Evolutionary conservation across 2,113 vertebrate species (phyloP), one percentile per base, ranked within the genome.

Genomic region (Aleadryas rufinucha): DNA sequence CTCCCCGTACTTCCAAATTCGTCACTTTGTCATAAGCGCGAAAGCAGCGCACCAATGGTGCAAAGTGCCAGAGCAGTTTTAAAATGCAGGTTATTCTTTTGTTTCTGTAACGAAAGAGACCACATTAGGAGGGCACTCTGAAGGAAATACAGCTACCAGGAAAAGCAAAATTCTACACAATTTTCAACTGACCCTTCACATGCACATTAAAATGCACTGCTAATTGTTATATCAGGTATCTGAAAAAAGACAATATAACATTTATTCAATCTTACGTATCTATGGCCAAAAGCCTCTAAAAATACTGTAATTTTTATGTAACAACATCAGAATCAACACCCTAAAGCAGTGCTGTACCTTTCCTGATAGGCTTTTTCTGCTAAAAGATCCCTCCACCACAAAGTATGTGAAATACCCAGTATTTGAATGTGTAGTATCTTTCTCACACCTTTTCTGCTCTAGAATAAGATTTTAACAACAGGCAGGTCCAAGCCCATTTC

Each of bases 371-470:
- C 4, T 65, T 65, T 63, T 82, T 30, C 57, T 63, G 50, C 42
- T 13, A 10, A 75, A 83, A 83, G 18, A 53, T 68, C 52, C n/a
- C 49, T 64, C 31, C 13, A 24, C 24, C 33, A 60, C 19, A 12
- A 84, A 84, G 28, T 21, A 41, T 47, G 56, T 2, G 1, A 89
- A 93, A 87, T 22, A 89, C 10, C 10, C 19, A 8, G 7, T 44
- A 30, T n/a, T 68, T 68, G 33, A 16, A 41, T 0, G 0, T 41
- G 24, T n/a, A 44, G 1, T 33, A 33, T 22, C 37, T 30, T 30
- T 59, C 26, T 39, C 47, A 33, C 56, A 53, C 15, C 12, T 72
- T 9, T 81, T 57, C 64, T 44, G 14, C 39, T 61, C 37, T n/a
- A 57, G 39, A 87, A 16, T 11, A 82, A 41, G 20, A 50, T 69